A percentile compares a stretch with the other conserved stretches of the same genome.
Evolutionary conservation across 2,113 vertebrate genomes (phyloP).

Genomic region (Antigone vipio): DNA sequence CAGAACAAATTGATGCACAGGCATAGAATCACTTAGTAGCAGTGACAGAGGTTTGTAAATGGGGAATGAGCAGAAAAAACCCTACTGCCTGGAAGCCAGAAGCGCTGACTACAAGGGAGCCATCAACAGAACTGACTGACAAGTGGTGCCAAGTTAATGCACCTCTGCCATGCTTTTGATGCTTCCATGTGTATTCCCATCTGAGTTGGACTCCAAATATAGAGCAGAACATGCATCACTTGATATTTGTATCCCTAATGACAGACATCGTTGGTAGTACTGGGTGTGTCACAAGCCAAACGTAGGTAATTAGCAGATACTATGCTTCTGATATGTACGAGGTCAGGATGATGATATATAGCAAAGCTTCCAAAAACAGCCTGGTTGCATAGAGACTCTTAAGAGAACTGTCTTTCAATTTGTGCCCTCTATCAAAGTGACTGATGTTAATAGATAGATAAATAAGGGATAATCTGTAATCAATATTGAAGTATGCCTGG

Average conservation of each 20-base stretch:
- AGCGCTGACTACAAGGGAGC: not conserved
- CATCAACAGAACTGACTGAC: not conserved
- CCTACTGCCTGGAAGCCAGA: not conserved
- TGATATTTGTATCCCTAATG: not conserved
- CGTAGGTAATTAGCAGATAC: not conserved
- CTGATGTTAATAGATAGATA: not conserved
- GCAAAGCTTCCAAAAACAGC: not conserved
- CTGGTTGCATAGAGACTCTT: not conserved
- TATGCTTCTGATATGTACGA: fast-evolving
- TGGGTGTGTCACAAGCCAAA: not conserved
- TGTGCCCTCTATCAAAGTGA: not conserved
- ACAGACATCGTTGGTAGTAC: not conserved
- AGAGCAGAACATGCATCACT: not conserved
- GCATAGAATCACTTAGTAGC: not conserved
- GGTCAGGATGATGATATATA: not conserved
- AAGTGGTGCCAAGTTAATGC: not conserved
- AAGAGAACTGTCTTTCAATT: not conserved
- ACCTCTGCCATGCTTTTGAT: not conserved
- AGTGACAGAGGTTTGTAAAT: not conserved
- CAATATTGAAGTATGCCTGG: not conserved
- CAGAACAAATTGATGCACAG: not conserved
- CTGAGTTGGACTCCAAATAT: not conserved
- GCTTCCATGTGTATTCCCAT: not conserved
- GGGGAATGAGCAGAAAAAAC: not conserved
- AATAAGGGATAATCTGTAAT: not conserved